Conservation (phyloP, 2,888 invertebrate genomes). For the Plagodis pulveraria region DNA sequence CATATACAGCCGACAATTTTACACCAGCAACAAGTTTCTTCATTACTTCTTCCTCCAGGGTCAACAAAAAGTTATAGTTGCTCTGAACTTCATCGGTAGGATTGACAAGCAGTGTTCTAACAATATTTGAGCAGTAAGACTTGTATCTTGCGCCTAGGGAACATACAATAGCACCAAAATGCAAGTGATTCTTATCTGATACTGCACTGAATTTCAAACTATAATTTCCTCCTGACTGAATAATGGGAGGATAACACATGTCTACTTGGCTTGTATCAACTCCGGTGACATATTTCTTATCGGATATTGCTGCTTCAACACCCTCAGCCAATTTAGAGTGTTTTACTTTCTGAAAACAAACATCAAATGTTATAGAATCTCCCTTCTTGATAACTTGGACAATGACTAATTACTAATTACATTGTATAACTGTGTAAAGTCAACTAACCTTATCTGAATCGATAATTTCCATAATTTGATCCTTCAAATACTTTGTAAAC, state of each 20-base stretch:
- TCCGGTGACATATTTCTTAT: constrained; percentile 97
- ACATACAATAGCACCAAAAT: constrained; percentile 98
- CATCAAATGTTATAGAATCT: constrained; percentile 1
- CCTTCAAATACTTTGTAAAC: constrained; percentile 97
- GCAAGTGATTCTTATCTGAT: constrained; percentile 96
- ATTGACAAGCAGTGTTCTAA: constrained; percentile 97
- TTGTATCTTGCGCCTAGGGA: constrained; percentile 97
- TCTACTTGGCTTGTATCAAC: constrained; percentile 96
- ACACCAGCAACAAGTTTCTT: constrained; percentile 92
- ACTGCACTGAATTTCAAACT: constrained; percentile 98
- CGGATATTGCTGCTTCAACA: constrained; percentile 96
- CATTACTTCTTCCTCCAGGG: constrained; percentile 95
- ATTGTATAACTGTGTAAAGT: constrained; percentile 4
- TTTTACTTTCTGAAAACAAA: constrained; percentile 92
- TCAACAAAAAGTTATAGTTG: constrained; percentile 96
- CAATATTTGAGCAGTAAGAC: constrained; percentile 99
- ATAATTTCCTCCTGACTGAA: constrained; percentile 99
- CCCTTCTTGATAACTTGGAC: not conserved
- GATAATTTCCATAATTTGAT: constrained; percentile 99
- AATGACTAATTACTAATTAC: not conserved
- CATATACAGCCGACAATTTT: constrained; percentile 94
- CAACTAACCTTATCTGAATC: constrained; percentile 94
- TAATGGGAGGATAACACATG: constrained; percentile 99
- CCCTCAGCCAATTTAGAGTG: constrained; percentile 98
- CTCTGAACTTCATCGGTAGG: constrained; percentile 92